Evolutionary conservation across 2,888 invertebrate species (phyloP).

Genomic region (Calameuta filiformis): DNA sequence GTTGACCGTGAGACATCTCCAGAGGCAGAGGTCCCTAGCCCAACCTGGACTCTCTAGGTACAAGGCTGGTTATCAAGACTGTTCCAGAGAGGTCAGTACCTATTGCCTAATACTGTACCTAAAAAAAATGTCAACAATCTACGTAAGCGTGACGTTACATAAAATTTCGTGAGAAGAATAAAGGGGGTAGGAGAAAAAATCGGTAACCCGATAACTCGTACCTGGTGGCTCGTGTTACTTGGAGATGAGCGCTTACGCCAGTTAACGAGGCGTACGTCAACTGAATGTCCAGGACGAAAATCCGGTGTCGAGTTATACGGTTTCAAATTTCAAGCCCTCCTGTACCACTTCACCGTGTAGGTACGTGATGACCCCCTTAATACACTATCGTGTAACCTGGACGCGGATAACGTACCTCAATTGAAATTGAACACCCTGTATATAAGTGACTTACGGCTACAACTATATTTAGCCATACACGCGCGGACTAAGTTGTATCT

Average conservation of each 20-base stretch:
- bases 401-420: background rate
- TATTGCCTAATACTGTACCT: background rate
- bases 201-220: background rate
- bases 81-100: conserved; percentile 72
- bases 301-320: background rate
- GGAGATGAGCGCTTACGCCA: background rate
- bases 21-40: conserved; percentile 77
- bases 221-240: background rate
- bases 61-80: conserved; percentile 75
- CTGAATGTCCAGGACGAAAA: background rate
- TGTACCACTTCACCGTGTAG: background rate
- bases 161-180: background rate
- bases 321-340: background rate
- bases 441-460: background rate
- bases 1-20: conserved; percentile 84
- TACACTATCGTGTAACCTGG: background rate
- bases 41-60: conserved; percentile 73
- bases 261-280: background rate
- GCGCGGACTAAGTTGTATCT: background rate
- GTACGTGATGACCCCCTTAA: background rate
- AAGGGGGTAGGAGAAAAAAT: background rate
- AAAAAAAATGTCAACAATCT: background rate
- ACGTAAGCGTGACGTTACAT: background rate
- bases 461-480: background rate
- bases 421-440: background rate